Evolutionary conservation across 2,888 invertebrate genomes (phyloP), one percentile per base, ranked within the genome.

Genomic region (Yponomeuta evonymella): DNA sequence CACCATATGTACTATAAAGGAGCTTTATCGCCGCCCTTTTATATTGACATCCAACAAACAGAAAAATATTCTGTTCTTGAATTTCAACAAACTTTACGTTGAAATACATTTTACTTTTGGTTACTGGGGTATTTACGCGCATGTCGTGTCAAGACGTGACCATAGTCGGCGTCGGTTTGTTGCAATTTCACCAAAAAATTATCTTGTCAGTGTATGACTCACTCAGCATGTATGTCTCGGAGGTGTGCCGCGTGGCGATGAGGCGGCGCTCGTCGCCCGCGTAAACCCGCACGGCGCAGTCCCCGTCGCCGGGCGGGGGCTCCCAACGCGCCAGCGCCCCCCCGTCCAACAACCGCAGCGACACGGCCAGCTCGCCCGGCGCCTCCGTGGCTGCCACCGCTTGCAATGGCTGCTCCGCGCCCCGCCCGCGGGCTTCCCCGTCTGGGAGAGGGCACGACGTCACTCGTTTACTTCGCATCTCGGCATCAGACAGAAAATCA

Each of bases 311-410:
- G 0, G 94, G 94, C 72, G 93, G 90, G 1, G 96, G 95, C 71
- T 93, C 93, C 96, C 96, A 97, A 72, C 95, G 94, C 65, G 97
- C 94, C 71, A 96, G 88, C 84, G 96, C 96, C 43, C 96, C 97
- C 73, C 95, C 95, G 70, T 94, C 94, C 67, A 95, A 94, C 72
- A 95, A 93, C 48, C 94, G 93, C 70, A 96, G 95, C 70, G 94
- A 94, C 71, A 98, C 94, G 82, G 96, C 95, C 76, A 88, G 79
- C 93, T 87, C 4, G 95, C 92, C 86, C 0, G 96, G 96, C 36
- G 94, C 93, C 8, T 93, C 93, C 75, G 94, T 93, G 75, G 85
- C 73, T 70, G 74, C 71, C 58, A 29, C 71, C 67, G 70, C 74
- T 70, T 36, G 73, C 15, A 33, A 73, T 64, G 70, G 76, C 62